These are phyloP conservation scores for Casuarius casuarius DNA, from an alignment of 2,113 vertebrate species.

Conservation along the genomic window DNA sequence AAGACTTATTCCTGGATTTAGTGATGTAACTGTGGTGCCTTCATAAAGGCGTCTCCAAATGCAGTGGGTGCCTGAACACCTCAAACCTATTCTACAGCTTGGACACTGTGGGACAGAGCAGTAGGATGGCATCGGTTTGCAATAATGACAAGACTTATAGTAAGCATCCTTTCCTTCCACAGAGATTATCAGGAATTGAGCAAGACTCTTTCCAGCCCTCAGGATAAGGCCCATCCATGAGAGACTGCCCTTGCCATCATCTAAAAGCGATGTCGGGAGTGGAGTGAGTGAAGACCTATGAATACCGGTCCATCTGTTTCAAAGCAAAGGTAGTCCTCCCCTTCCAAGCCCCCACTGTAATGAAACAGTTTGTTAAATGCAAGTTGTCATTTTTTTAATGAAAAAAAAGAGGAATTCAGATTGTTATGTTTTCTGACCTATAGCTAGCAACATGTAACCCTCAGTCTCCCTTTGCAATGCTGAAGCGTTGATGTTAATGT, in stretches of 20 bases:
- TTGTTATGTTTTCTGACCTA: conserved; percentile 7
- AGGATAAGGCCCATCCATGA: not conserved
- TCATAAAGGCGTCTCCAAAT: not conserved
- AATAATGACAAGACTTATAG: not conserved
- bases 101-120: not conserved
- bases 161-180: not conserved
- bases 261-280: not conserved
- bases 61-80: not conserved
- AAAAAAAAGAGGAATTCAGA: not conserved
- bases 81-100: not conserved
- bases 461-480: not conserved
- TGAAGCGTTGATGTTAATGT: not conserved
- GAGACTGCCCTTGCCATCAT: not conserved
- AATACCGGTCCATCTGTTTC: not conserved
- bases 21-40: not conserved
- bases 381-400: not conserved
- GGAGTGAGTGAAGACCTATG: not conserved
- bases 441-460: not conserved
- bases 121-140: not conserved
- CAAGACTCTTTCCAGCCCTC: not conserved
- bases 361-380: not conserved
- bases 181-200: not conserved
- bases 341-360: not conserved
- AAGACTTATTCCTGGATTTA: not conserved
- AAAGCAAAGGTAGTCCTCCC: not conserved